Percentiles rank a stretch among this genome's conserved stretches.
phyloP scores from a whole-genome alignment of 1,140 invertebrate genomes.

The Hermetia illucens region DNA sequence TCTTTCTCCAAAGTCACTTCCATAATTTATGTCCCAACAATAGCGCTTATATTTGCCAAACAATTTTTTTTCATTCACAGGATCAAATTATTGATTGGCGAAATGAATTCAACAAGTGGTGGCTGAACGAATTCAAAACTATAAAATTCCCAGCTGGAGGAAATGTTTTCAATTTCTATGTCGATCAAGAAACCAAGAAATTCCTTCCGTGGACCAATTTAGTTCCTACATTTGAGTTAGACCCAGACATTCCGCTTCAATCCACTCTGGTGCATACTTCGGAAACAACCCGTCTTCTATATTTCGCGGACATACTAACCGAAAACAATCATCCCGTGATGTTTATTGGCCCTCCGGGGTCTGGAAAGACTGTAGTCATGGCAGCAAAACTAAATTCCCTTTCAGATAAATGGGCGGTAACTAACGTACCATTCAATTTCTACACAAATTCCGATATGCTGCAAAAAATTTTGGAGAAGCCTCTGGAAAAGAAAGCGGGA shows the following conservation, averaged over 20 bases:
- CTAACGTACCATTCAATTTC: conserved; percentile 88
- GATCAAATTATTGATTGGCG: conserved; percentile 81
- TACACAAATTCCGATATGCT: conserved; percentile 89
- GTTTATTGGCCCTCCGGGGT: conserved; percentile 79
- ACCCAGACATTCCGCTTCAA: conserved; percentile 77
- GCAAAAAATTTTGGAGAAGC: conserved; percentile 79
- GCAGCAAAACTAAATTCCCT: conserved; percentile 62
- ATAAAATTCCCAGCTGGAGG: conserved; percentile 70
- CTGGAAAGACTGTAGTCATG: conserved; percentile 73
- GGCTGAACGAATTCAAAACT: conserved; percentile 77
- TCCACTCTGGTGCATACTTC: conserved; percentile 69
- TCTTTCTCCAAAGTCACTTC: too few species aligned
- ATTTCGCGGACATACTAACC: conserved; percentile 78
- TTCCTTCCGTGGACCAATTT: conserved; percentile 76
- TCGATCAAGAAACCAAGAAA: conserved; percentile 71
- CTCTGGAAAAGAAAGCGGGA: conserved; percentile 88
- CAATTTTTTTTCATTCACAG: too few species aligned
- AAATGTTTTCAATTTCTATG: conserved; percentile 80
- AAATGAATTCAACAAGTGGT: conserved; percentile 66
- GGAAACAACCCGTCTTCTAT: conserved; percentile 74
- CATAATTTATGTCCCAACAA: too few species aligned
- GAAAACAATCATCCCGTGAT: conserved; percentile 68
- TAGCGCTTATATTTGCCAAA: too few species aligned
- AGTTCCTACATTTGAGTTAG: conserved; percentile 65
- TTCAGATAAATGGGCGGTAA: conserved; percentile 50